A percentile compares a stretch with the other conserved stretches of the same genome.
These are phyloP conservation scores for Mobula birostris DNA, from an alignment of 2,113 vertebrate genomes.

Conservation along the genomic window DNA sequence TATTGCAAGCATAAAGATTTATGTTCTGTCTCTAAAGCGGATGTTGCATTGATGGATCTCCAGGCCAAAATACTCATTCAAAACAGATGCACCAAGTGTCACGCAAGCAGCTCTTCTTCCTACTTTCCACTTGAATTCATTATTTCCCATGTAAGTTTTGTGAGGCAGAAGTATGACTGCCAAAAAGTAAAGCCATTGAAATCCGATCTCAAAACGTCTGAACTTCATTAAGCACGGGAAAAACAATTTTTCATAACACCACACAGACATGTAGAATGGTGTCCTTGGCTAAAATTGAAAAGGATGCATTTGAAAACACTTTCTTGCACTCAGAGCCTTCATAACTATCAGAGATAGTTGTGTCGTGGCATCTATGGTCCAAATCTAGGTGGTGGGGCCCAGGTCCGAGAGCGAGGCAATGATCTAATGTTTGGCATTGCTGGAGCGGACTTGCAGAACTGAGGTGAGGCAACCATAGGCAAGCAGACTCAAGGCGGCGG, in stretches of 20 bases:
- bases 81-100: slow-evolving; percentile 20
- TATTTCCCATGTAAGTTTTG: slow-evolving; percentile 11
- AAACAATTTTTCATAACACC: background rate
- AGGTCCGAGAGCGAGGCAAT: no score
- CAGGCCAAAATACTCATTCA: background rate
- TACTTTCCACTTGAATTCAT: slow-evolving; percentile 14
- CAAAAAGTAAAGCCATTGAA: background rate
- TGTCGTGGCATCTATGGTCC: no score
- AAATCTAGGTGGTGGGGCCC: no score
- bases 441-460: no score
- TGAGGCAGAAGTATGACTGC: background rate
- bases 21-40: background rate
- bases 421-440: no score
- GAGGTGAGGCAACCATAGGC: no score
- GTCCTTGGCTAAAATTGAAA: background rate
- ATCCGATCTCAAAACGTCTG: slow-evolving; percentile 6
- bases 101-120: background rate
- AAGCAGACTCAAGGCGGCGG: no score
- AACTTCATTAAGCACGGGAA: background rate
- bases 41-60: background rate
- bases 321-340: background rate
- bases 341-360: background rate
- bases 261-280: background rate
- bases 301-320: background rate
- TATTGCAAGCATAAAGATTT: background rate